Base-by-base conservation (phyloP, 1,140 invertebrate species). In the Zaprionus ghesquierei region DNA sequence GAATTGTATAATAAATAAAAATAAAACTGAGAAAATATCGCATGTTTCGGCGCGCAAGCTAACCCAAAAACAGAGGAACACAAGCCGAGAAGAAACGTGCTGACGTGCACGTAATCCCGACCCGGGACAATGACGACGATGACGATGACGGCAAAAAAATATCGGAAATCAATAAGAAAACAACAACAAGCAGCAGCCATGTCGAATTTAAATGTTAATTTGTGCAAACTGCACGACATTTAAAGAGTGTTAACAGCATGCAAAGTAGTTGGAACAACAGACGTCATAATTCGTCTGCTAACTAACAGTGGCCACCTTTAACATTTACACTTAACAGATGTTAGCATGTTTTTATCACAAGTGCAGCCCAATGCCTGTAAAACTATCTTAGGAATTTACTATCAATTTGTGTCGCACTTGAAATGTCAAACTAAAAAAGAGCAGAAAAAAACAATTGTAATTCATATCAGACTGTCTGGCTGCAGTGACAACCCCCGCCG, bases 121-220 rank as follows among this genome's bases (percentile, higher is more conserved):
- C 31, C 27, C 64, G 33, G 44, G n/a, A n/a, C n/a, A n/a, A n/a
- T n/a, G n/a, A n/a, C 74, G 50, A 66, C 66, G 79, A 54, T 59
- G 20, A 22, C 59, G n/a, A 23, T 51, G 69, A 61, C 60, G 22
- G 13, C 20, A 50, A 74, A 81, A n/a, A 29, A 29, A 29, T 69
- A 89, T 82, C 68, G 75, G 61, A 82, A 86, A 89, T 86, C 82
- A 79, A 87, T 86, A 87, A 75, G 65, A 61, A n/a, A n/a, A n/a
- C n/a, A n/a, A 41, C 31, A 49, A 54, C 51, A 70, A n/a, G 74
- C 22, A 3, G 3, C 27, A n/a, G 27, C 9, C 56, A 29, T 33
- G 18, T 25, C 12, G 13, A n/a, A 63, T 25, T 62, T 35, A 29
- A 41, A 44, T 51, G 31, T 5, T 12, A 25, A 50, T 25, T 25